Conservation (phyloP, 1,140 invertebrate genomes). For the Hesperophylax magnus region DNA sequence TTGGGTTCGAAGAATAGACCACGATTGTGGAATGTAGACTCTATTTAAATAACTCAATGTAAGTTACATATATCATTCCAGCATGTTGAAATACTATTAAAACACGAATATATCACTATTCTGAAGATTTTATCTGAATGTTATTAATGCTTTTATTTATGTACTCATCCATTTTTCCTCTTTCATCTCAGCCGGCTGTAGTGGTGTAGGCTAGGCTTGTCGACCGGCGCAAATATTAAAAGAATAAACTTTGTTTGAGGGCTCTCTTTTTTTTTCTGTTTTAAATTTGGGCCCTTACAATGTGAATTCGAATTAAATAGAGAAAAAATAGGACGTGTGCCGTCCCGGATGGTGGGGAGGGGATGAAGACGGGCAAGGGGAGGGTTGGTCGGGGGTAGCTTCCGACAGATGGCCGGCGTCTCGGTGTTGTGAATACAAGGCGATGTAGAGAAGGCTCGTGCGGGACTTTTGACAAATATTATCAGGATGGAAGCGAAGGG, state of each 20-base stretch:
- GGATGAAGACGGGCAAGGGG: too few species aligned
- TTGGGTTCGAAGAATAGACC: too few species aligned
- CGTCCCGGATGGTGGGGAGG: not conserved
- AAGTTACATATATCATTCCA: too few species aligned
- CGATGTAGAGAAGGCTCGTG: slow-evolving; percentile 38
- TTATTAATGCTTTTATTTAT: too few species aligned
- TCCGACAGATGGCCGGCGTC: slow-evolving; percentile 55
- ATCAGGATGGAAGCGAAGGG: slow-evolving; percentile 43
- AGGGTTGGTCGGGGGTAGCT: slow-evolving; percentile 32
- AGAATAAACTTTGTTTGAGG: slow-evolving; percentile 33
- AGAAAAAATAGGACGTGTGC: slow-evolving; percentile 52
- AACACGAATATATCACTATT: too few species aligned
- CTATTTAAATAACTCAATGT: too few species aligned
- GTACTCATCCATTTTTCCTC: too few species aligned
- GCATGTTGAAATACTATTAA: too few species aligned
- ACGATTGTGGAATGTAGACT: too few species aligned
- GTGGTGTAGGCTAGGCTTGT: not conserved
- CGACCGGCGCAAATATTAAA: slow-evolving; percentile 31
- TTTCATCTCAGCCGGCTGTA: too few species aligned
- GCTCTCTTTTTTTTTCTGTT: slow-evolving; percentile 30
- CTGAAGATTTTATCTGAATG: too few species aligned
- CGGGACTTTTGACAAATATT: slow-evolving; percentile 48
- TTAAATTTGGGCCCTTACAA: slow-evolving; percentile 32
- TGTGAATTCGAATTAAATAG: slow-evolving; percentile 55
- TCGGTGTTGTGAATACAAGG: not conserved